Evolutionary conservation across 2,797 vertebrate genomes (phyloP), one percentile per base, ranked within the genome.

Genomic region (Periophthalmus magnuspinnatus): DNA sequence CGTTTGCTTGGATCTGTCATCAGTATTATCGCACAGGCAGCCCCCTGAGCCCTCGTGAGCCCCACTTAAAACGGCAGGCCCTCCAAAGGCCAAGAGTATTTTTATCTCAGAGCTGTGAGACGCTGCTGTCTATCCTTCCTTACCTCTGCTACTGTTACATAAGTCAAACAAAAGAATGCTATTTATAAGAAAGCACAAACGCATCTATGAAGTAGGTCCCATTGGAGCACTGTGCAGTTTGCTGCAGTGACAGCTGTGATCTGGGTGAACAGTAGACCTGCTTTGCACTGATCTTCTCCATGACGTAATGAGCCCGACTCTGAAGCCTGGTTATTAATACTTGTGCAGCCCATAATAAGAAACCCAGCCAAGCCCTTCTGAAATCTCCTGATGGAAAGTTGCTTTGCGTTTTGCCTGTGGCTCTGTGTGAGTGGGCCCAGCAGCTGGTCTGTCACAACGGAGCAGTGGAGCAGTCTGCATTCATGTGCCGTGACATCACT

Each of bases 11-110:
- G 3, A 1, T 9, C 32, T 17, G 6, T 13, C 47, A 28, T 17
- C 21, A 48, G 19, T 9, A 21, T 28, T 11, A 17, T 38, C 65
- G 50, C 0, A 0, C 56, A 65, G 28, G 28, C 71, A 62, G 47
- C 54, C 59, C 65, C 48, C 56, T 17, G 21, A 24, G 59, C 52
- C 48, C 75, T 70, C 65, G 16, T 68, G 71, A 72, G 59, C 76
- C 21, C 0, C 48, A 69, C 80, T 84, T 80, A 63, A 70, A 74
- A 72, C 55, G 50, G 77, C 81, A 72, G 74, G 76, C 84, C 83
- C 73, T 84, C 80, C 84, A 91, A 92, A 92, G 87, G 89, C 65
- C 85, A 86, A 56, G 17, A 80, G 76, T 93, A 91, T 92, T 93
- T 92, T 87, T 84, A 90, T 86, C 57, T 80, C 57, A 62, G 71